Evolutionary conservation across 2,888 invertebrate species (phyloP).

Genomic region (Pecten maximus): DNA sequence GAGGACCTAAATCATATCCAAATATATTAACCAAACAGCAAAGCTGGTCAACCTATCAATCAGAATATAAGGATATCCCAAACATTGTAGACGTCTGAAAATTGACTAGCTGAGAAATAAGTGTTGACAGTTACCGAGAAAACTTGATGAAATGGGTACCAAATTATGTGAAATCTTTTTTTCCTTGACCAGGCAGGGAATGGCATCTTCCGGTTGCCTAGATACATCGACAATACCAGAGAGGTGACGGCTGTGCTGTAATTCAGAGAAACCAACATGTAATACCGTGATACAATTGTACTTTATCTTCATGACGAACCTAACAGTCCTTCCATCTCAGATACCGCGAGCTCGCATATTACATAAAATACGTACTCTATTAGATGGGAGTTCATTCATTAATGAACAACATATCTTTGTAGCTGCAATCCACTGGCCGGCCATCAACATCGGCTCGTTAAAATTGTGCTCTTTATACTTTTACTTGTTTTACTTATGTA

Average conservation of each 20-base stretch:
- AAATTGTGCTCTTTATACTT: too few relatives aligned
- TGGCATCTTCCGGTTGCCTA: constrained; percentile 61
- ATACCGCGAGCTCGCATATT: too few relatives aligned
- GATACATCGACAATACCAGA: constrained; percentile 62
- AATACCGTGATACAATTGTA: neutral
- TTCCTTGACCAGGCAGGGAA: constrained; percentile 62
- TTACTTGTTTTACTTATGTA: too few relatives aligned
- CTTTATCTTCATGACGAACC: too few relatives aligned
- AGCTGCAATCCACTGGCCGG: too few relatives aligned
- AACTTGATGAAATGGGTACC: constrained; percentile 65
- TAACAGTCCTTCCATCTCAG: too few relatives aligned
- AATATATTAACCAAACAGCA: too few relatives aligned
- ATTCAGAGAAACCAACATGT: neutral
- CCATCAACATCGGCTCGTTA: too few relatives aligned
- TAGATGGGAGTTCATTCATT: neutral
- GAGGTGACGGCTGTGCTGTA: constrained; percentile 62
- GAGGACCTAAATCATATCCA: constrained; percentile 36
- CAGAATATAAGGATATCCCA: constrained; percentile 78
- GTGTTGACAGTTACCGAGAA: constrained; percentile 58
- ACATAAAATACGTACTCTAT: too few relatives aligned
- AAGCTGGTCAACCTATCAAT: too few relatives aligned
- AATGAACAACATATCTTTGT: too few relatives aligned
- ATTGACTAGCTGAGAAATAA: neutral
- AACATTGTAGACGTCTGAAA: neutral
- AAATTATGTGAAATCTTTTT: constrained; percentile 57